phyloP scores from a whole-genome alignment of 1,140 invertebrate species.

The Ceratina australensis region DNA sequence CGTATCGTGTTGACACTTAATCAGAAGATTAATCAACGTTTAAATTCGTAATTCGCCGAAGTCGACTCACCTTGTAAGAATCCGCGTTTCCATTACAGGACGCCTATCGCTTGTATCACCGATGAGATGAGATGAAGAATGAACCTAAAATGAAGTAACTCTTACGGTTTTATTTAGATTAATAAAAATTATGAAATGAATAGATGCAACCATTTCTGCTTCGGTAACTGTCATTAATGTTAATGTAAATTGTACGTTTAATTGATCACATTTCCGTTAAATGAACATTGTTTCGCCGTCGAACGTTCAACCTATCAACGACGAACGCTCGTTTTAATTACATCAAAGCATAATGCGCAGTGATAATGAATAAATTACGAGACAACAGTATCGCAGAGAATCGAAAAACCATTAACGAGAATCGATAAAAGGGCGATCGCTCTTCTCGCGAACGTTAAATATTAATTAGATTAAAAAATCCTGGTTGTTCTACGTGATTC shows the following conservation, averaged over 20 bases:
- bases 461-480: slow-evolving; percentile 27
- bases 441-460: slow-evolving; percentile 7
- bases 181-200: no score
- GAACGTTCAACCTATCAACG: background rate
- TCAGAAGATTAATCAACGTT: no score
- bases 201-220: no score
- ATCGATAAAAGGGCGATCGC: slow-evolving; percentile 25
- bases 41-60: no score
- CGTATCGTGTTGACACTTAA: no score
- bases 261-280: background rate
- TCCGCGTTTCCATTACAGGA: no score
- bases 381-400: slow-evolving; percentile 1
- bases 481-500: background rate
- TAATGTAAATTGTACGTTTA: background rate
- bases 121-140: no score
- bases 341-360: background rate
- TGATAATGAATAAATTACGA: slow-evolving; percentile 16
- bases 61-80: no score
- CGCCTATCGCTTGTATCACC: no score
- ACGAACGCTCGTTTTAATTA: background rate
- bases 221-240: background rate
- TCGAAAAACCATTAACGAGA: slow-evolving; percentile 24
- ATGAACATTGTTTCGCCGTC: background rate
- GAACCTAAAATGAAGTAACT: no score
- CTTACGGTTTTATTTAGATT: no score